These are phyloP conservation scores for Tenthredo mesomela DNA, from an alignment of 2,888 invertebrate genomes.

Conservation along the genomic window DNA sequence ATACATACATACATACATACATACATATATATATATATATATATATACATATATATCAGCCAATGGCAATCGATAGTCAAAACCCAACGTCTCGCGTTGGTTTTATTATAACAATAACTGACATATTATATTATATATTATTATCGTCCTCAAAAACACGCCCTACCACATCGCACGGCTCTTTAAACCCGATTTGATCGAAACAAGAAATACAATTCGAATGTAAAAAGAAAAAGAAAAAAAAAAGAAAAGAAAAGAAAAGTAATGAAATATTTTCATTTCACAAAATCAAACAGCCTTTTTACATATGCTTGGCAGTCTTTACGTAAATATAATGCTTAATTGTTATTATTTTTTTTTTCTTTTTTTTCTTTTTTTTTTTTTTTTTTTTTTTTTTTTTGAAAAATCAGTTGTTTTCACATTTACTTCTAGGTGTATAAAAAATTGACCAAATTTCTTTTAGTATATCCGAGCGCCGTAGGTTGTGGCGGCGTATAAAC, in stretches of 20 bases:
- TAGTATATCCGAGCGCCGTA: neutral
- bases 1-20: neutral
- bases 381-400: neutral
- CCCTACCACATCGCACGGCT: constrained; percentile 16
- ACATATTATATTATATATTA: neutral
- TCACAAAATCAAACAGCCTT: neutral
- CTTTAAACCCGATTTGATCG: neutral
- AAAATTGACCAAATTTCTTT: neutral
- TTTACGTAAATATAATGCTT: neutral
- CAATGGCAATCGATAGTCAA: constrained; percentile 15
- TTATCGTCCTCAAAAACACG: constrained; percentile 10
- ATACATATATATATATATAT: neutral
- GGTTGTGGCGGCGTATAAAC: constrained; percentile 4
- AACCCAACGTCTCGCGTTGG: constrained; percentile 14
- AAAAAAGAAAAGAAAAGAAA: neutral
- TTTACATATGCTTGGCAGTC: neutral
- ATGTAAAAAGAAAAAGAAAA: too few species aligned
- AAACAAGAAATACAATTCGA: neutral
- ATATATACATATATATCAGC: neutral
- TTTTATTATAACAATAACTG: neutral
- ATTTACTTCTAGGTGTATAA: neutral
- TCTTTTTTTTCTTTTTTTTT: neutral
- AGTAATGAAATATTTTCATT: neutral
- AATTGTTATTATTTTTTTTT: neutral
- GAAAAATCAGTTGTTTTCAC: constrained; percentile 9